Base-by-base conservation (phyloP, 2,113 vertebrate species). In the Vulpes lagopus region DNA sequence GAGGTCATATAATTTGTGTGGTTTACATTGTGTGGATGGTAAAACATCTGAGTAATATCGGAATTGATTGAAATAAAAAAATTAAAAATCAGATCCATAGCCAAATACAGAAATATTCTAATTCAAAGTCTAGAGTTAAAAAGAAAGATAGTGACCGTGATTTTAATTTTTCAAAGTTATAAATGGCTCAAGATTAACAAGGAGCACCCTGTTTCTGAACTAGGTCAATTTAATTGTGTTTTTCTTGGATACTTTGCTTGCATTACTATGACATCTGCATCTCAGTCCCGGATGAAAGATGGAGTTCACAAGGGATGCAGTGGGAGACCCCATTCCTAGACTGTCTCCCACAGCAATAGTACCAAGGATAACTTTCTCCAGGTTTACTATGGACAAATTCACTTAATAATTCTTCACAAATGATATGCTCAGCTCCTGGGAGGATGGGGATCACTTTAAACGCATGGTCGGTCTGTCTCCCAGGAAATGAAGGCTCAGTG, bases 221-320 rank as follows among this genome's bases (percentile, higher is more conserved):
- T 93, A 73, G 83, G 97, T 98, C 94, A 97, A 98, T 98, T 97
- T 98, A 16, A 15, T 69, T 98, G 98, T 98, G 98, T 98, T 95
- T 98, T 88, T 98, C 93, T 97, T 97, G 97, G 96, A 90, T 85
- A 67, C 94, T 43, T 96, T 94, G 94, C 94, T 95, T 88, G 87
- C 93, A 10, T 25, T 20, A 27, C 94, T 96, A 22, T 65, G 14
- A 20, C n/a, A 95, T 49, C 55, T 57, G 86, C 62, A 92, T 95
- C 85, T 97, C 88, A 88, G 12, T 82, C 82, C 32, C 17, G 22
- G 89, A 78, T 90, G 76, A 90, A 94, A 43, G 95, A 94, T 98
- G 97, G 98, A 95, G 91, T 96, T 93, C 95, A 97, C 96, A 98
- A 91, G 49, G 15, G 96, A 96, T 97, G 96, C 97, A 96, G 96